phyloP scores from a whole-genome alignment of 2,888 invertebrate species.

The Agriopis leucophaearia region DNA sequence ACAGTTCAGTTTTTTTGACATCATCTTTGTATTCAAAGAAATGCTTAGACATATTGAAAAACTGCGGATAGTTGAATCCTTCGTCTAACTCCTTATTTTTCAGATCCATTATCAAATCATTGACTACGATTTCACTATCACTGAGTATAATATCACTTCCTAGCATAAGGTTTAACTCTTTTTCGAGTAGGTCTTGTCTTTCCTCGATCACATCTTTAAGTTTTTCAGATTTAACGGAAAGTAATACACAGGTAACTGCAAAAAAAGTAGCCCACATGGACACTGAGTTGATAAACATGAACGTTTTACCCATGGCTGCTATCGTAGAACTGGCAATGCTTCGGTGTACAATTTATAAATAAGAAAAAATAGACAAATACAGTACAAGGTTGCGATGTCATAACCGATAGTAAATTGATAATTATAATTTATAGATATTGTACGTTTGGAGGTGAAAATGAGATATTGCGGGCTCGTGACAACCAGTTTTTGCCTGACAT shows the following conservation, averaged over 20 bases:
- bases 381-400: conserved; percentile 50
- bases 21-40: conserved; percentile 88
- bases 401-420: conserved; percentile 46
- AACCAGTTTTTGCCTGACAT: background rate
- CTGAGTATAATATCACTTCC: conserved; percentile 84
- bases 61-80: conserved; percentile 76
- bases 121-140: conserved; percentile 83
- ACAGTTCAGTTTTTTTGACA: conserved; percentile 88
- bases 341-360: conserved; percentile 17
- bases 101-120: conserved; percentile 85
- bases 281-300: background rate
- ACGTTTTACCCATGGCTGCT: conserved; percentile 12
- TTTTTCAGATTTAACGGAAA: conserved; percentile 33
- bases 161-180: conserved; percentile 79
- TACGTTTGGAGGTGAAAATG: conserved; percentile 26
- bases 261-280: conserved; percentile 55
- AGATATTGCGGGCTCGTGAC: conserved; percentile 6
- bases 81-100: conserved; percentile 82
- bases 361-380: conserved; percentile 29
- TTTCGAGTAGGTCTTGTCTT: conserved; percentile 77
- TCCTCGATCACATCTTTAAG: conserved; percentile 52
- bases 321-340: conserved; percentile 23
- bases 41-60: conserved; percentile 88
- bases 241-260: conserved; percentile 42
- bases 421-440: conserved; percentile 12